Evolutionary conservation across 2,113 vertebrate species (phyloP).

Genomic region (Pelvicachromis taeniatus): DNA sequence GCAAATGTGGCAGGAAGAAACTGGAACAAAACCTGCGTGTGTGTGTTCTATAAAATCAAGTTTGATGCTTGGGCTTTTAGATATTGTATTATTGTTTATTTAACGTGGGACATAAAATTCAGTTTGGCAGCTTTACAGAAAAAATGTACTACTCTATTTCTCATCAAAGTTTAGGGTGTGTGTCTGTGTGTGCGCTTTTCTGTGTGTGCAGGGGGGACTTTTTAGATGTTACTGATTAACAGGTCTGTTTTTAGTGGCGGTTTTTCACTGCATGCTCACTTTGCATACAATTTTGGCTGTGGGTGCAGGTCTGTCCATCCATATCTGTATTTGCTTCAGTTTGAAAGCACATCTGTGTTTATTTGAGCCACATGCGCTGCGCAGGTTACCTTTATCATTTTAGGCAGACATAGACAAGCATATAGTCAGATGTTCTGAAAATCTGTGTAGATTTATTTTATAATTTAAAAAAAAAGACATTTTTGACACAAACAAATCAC

Average conservation of each 20-base stretch:
- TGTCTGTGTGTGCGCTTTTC: not conserved
- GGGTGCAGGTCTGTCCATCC: not conserved
- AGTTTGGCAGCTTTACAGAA: not conserved
- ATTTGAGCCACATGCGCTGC: not conserved
- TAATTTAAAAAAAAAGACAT: not conserved
- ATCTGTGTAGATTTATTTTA: conserved; percentile 10
- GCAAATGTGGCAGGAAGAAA: not conserved
- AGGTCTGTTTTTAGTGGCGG: conserved; percentile 10
- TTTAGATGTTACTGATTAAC: conserved; percentile 54
- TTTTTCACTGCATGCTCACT: conserved; percentile 35
- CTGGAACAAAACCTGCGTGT: not conserved
- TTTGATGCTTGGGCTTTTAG: not conserved
- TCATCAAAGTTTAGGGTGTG: not conserved
- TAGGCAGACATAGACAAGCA: not conserved
- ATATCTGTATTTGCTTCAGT: not conserved
- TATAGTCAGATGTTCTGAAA: not conserved
- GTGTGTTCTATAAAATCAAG: not conserved
- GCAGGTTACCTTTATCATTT: not conserved
- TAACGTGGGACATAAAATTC: not conserved
- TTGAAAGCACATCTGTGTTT: conserved; percentile 3
- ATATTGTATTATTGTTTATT: not conserved
- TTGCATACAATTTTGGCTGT: conserved; percentile 51
- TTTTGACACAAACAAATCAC: conserved; percentile 11
- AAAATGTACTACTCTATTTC: not conserved
- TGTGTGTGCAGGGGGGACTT: not conserved